Percentiles rank a stretch among this genome's conserved stretches.
These are phyloP conservation scores for Philereme transversata DNA, from an alignment of 2,888 invertebrate genomes.

Conservation along the genomic window DNA sequence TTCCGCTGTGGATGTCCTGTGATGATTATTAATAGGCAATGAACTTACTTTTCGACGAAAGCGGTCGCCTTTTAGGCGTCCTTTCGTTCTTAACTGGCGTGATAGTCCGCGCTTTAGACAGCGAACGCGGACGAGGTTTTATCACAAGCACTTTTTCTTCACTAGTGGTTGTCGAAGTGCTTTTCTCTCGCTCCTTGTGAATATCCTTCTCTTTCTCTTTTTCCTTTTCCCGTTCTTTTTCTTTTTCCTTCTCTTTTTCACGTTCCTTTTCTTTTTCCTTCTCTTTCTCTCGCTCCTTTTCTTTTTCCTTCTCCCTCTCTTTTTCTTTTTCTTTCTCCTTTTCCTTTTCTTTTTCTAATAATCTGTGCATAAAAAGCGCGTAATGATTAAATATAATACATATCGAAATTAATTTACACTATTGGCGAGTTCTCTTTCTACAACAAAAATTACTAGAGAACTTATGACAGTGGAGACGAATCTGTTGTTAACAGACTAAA, in stretches of 20 bases:
- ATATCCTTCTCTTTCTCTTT: slow-evolving; percentile 50
- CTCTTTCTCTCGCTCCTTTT: slow-evolving; percentile 48
- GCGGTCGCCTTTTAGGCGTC: slow-evolving; percentile 64
- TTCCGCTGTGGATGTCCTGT: too few relatives aligned
- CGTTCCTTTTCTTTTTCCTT: slow-evolving; percentile 48
- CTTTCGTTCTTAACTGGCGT: slow-evolving; percentile 61
- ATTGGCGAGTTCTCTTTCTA: too few relatives aligned
- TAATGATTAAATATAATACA: too few relatives aligned
- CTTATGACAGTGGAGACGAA: too few relatives aligned
- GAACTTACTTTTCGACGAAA: slow-evolving; percentile 68
- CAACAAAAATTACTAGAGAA: too few relatives aligned
- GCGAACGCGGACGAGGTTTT: slow-evolving; percentile 69
- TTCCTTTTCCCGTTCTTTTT: slow-evolving; percentile 54
- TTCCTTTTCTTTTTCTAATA: slow-evolving; percentile 52
- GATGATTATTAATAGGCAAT: not conserved
- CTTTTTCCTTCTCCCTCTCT: slow-evolving; percentile 43
- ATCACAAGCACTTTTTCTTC: slow-evolving; percentile 63
- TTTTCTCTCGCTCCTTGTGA: slow-evolving; percentile 58
- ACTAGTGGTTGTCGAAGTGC: slow-evolving; percentile 54
- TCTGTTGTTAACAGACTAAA: too few relatives aligned
- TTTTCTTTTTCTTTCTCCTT: slow-evolving; percentile 52
- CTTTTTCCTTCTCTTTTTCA: slow-evolving; percentile 51
- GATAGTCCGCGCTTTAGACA: slow-evolving; percentile 66
- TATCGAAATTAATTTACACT: too few relatives aligned
- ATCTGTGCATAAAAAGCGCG: not conserved